Percentiles rank a stretch among this genome's conserved stretches.
These are phyloP conservation scores for Tokudaia tokunoshimensis DNA, from an alignment of 2,797 vertebrate species.

Conservation along the genomic window DNA sequence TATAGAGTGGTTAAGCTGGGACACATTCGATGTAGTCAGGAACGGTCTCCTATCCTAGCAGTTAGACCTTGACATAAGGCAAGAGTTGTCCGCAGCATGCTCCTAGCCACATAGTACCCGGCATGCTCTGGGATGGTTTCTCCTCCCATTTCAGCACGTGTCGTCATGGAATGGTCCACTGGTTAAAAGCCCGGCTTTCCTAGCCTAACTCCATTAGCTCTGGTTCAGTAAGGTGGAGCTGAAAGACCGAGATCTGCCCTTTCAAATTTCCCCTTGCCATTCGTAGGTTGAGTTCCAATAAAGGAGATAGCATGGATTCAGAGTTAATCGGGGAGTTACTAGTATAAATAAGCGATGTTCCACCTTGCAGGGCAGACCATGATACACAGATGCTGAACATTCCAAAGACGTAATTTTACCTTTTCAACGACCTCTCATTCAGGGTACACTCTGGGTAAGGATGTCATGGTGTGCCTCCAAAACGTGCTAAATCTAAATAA, in stretches of 20 bases:
- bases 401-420: not conserved
- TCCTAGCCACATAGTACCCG: not conserved
- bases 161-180: not conserved
- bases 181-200: not conserved
- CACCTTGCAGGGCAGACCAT: too few relatives aligned
- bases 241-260: not conserved
- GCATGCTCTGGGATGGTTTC: not conserved
- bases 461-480: not conserved
- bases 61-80: fast-evolving
- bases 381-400: not conserved
- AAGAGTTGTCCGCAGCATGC: too few relatives aligned
- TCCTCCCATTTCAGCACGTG: not conserved
- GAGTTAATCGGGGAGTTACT: not conserved
- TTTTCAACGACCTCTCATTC: not conserved
- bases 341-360: not conserved
- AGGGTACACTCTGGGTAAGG: not conserved
- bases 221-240: not conserved
- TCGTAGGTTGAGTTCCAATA: not conserved
- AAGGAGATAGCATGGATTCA: not conserved
- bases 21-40: fast-evolving
- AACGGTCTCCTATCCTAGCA: not conserved
- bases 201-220: not conserved
- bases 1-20: not conserved
- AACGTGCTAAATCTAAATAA: not conserved
- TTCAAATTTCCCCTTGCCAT: not conserved